phyloP scores from a whole-genome alignment of 2,888 invertebrate genomes.

The Apamea sordens region DNA sequence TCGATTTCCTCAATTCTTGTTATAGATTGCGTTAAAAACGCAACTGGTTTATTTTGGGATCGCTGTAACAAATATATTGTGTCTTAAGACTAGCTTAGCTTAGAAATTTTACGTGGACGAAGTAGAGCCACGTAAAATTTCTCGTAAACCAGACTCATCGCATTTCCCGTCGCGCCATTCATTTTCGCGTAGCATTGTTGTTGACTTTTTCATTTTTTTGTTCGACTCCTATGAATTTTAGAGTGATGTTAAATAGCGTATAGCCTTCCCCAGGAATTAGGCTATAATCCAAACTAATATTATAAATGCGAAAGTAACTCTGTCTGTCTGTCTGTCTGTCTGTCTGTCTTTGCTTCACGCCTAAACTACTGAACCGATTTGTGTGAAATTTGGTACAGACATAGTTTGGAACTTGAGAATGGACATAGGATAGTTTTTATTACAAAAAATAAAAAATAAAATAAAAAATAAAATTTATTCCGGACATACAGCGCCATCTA shows the following conservation, averaged over 20 bases:
- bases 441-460: too few species aligned
- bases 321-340: too few species aligned
- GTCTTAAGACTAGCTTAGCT: neutral
- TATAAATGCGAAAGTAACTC: too few species aligned
- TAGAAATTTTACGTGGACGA: too few species aligned
- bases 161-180: neutral
- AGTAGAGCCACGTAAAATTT: neutral
- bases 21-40: conserved; percentile 50
- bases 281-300: neutral
- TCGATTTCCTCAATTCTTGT: conserved; percentile 67
- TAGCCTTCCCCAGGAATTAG: neutral
- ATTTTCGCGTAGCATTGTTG: neutral
- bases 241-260: neutral
- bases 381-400: too few species aligned
- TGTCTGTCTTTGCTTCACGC: too few species aligned
- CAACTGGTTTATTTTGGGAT: conserved; percentile 54
- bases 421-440: too few species aligned
- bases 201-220: neutral
- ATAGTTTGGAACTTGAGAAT: too few species aligned
- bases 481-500: too few species aligned
- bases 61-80: conserved; percentile 28
- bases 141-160: neutral
- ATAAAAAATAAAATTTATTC: too few species aligned
- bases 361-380: too few species aligned
- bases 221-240: neutral